A percentile compares a stretch with the other conserved stretches of the same genome.
phyloP scores from a whole-genome alignment of 92 coral and sea anemone genomes.

The Parazoanthus darwini region DNA sequence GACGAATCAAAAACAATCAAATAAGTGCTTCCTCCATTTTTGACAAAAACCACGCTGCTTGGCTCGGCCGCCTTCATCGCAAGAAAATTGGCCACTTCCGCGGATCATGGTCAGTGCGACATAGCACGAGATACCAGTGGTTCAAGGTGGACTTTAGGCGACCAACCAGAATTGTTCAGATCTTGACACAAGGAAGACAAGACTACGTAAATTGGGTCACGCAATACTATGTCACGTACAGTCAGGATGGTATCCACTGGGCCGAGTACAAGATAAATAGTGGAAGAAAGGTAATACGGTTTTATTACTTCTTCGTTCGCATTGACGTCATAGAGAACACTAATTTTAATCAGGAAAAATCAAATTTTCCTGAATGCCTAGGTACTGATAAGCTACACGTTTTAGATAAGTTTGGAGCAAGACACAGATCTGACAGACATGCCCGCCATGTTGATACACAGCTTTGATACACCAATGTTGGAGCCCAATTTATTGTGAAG shows the following conservation, averaged over 20 bases:
- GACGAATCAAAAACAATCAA: conserved; percentile 53
- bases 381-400: no score
- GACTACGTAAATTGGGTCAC: conserved; percentile 54
- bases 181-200: conserved; percentile 63
- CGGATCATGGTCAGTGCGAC: conserved; percentile 52
- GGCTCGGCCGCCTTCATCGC: conserved; percentile 41
- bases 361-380: no score
- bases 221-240: conserved; percentile 54
- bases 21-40: conserved; percentile 50
- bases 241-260: conserved; percentile 33
- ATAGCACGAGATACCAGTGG: conserved; percentile 56
- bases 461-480: no score
- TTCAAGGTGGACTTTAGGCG: conserved; percentile 55
- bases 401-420: no score
- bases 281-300: conserved; percentile 21
- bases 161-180: conserved; percentile 48
- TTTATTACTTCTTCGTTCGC: no score
- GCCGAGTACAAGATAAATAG: conserved; percentile 38
- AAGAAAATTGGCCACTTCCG: conserved; percentile 15
- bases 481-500: no score
- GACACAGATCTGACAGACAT: no score
- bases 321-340: no score
- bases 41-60: conserved; percentile 49
- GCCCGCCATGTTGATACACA: no score
- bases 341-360: no score